Evolutionary conservation across 2,888 invertebrate genomes (phyloP).

Genomic region (Venustoraphidia nigricollis): DNA sequence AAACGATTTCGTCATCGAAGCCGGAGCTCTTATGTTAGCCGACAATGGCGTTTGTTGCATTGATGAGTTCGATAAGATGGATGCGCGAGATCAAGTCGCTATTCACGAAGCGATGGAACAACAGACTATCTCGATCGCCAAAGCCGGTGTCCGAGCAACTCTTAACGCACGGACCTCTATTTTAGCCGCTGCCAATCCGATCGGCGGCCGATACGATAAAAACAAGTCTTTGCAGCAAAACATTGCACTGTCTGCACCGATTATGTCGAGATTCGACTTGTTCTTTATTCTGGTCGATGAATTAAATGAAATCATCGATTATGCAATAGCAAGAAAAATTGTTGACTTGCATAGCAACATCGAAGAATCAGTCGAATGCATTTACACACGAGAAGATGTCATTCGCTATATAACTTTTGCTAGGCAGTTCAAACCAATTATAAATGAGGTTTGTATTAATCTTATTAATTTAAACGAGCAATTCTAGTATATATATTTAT

Average conservation of each 20-base stretch:
- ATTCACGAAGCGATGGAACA: slow-evolving; percentile 99
- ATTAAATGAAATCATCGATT: slow-evolving; percentile 88
- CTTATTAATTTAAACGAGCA: too few species aligned
- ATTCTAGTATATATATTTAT: too few species aligned
- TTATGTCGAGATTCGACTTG: slow-evolving; percentile 97
- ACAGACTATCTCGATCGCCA: slow-evolving; percentile 96
- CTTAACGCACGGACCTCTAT: slow-evolving; percentile 96
- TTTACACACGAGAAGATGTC: slow-evolving; percentile 81
- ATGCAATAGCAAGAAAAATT: slow-evolving; percentile 91
- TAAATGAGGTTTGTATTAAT: slow-evolving; percentile 50
- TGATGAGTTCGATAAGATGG: slow-evolving; percentile 99
- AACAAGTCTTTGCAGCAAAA: slow-evolving; percentile 90
- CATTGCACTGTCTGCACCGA: slow-evolving; percentile 83
- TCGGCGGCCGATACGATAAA: slow-evolving; percentile 92
- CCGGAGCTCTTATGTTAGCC: slow-evolving; percentile 98
- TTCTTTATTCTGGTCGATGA: slow-evolving; percentile 98
- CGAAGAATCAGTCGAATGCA: slow-evolving; percentile 59
- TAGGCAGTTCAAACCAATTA: slow-evolving; percentile 82
- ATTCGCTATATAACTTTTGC: slow-evolving; percentile 94
- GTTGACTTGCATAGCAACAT: slow-evolving; percentile 85
- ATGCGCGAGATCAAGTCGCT: slow-evolving; percentile 90
- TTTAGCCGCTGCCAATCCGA: slow-evolving; percentile 94
- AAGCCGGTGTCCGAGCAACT: slow-evolving; percentile 94
- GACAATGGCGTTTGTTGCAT: slow-evolving; percentile 98
- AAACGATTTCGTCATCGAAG: slow-evolving; percentile 97